Evolutionary conservation across 2,888 invertebrate genomes (phyloP).

Genomic region (Tuberolachnus salignus): DNA sequence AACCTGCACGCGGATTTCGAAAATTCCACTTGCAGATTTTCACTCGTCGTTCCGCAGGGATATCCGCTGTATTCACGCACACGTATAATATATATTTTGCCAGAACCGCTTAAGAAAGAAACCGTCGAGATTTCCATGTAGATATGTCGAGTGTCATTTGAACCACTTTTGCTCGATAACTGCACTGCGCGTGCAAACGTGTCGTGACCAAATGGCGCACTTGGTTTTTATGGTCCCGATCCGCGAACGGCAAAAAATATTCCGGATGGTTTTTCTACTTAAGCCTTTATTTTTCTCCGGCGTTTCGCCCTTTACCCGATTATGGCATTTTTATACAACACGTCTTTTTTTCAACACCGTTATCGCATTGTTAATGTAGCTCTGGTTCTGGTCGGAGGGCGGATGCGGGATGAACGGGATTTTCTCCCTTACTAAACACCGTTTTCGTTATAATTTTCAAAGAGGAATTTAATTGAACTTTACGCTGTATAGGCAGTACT

Average conservation of each 20-base stretch:
- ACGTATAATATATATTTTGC: background rate
- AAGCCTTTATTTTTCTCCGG: background rate
- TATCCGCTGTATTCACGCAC: background rate
- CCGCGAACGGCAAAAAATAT: slow-evolving; percentile 9
- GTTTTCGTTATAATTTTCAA: too few species aligned
- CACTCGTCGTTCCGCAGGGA: background rate
- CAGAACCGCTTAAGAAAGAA: slow-evolving; percentile 36
- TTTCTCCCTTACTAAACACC: background rate
- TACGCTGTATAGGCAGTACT: too few species aligned
- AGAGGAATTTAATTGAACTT: too few species aligned
- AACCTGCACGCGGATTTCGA: too few species aligned
- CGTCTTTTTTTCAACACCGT: background rate
- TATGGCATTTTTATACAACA: slow-evolving; percentile 22
- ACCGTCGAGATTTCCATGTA: slow-evolving; percentile 38
- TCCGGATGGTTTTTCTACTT: slow-evolving; percentile 22
- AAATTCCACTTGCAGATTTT: too few species aligned
- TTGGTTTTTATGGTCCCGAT: slow-evolving; percentile 43
- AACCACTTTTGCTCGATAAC: slow-evolving; percentile 29
- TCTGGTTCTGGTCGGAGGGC: too few species aligned
- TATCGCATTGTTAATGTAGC: background rate
- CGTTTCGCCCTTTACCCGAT: slow-evolving; percentile 17
- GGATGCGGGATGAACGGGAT: too few species aligned
- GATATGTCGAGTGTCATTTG: slow-evolving; percentile 5
- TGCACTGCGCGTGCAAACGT: background rate
- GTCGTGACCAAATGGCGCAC: slow-evolving; percentile 40